Conservation (phyloP, 2,797 vertebrate species). For the Cirrhinus mrigala region DNA sequence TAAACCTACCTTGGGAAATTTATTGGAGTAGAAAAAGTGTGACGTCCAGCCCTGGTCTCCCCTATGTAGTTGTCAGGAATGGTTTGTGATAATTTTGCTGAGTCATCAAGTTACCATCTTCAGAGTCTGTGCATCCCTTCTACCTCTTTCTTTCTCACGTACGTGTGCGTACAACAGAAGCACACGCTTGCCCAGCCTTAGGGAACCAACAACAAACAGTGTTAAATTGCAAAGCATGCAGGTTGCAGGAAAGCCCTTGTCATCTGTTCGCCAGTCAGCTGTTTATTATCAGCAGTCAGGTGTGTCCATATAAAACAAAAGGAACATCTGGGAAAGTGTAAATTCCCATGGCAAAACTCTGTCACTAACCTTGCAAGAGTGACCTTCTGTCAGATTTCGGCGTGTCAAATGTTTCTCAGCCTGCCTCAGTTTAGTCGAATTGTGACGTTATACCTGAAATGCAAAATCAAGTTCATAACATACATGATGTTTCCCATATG, state of each 20-base stretch:
- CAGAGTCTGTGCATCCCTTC: slow-evolving; percentile 18
- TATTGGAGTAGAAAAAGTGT: background rate
- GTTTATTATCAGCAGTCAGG: slow-evolving; percentile 37
- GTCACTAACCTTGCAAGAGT: slow-evolving; percentile 19
- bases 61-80: slow-evolving; percentile 18
- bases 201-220: slow-evolving; percentile 51
- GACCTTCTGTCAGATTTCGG: slow-evolving; percentile 29
- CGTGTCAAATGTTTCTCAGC: background rate
- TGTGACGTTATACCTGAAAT: background rate
- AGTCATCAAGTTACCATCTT: slow-evolving; percentile 43
- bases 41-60: slow-evolving; percentile 12
- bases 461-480: background rate
- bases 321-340: background rate
- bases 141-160: slow-evolving; percentile 13
- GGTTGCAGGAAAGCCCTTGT: slow-evolving; percentile 39
- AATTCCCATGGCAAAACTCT: slow-evolving; percentile 19
- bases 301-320: slow-evolving; percentile 36
- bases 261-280: slow-evolving; percentile 33
- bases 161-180: slow-evolving; percentile 6
- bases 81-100: slow-evolving; percentile 30
- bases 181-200: background rate
- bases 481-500: background rate
- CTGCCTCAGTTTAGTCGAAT: background rate
- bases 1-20: background rate
- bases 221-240: slow-evolving; percentile 29